Evolutionary conservation across 2,797 vertebrate species (phyloP), one percentile per base, ranked within the genome.

Genomic region (Hipposideros larvatus): DNA sequence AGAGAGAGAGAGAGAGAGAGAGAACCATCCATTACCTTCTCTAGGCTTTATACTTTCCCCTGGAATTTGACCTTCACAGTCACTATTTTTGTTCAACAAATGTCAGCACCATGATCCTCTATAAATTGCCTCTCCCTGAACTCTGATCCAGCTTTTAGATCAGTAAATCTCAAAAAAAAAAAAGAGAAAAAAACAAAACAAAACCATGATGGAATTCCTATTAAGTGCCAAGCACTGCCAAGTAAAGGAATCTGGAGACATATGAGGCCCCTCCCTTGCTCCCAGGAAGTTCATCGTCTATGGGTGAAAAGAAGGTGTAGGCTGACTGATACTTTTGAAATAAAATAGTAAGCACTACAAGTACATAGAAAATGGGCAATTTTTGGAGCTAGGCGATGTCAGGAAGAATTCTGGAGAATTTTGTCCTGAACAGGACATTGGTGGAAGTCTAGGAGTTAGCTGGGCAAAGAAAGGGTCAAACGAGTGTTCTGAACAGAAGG

Each of bases 31-130:
- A 59, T 80, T 10, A 55, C 16, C 4, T 7, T 61, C 57, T 66
- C 57, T 6, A 31, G 19, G 55, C 26, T 95, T 57, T 71, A 74
- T 41, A 13, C 21, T n/a, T 46, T 43, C n/a, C 24, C 84, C 51
- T 24, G 18, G 68, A 78, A 91, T 63, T 46, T 90, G 92, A 88
- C 73, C 86, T 94, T 88, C 88, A 66, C 7, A 7, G 55, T 83
- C 66, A 71, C 79, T 77, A 87, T 84, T 96, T 96, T 94, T 59
- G 75, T 79, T 79, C 92, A 91, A 65, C 92, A 93, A 91, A 90
- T 82, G 53, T 80, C 75, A 66, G 65, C 57, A 79, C 70, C 41
- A 7, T 11, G 57, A 91, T 86, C 65, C 74, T 80, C 87, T 79
- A 21, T 71, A 88, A 91, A 90, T 31, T 11, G 59, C 51, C 51